Evolutionary conservation across 2,113 vertebrate species (phyloP), one percentile per base, ranked within the genome.

Genomic region (Capreolus pygargus): DNA sequence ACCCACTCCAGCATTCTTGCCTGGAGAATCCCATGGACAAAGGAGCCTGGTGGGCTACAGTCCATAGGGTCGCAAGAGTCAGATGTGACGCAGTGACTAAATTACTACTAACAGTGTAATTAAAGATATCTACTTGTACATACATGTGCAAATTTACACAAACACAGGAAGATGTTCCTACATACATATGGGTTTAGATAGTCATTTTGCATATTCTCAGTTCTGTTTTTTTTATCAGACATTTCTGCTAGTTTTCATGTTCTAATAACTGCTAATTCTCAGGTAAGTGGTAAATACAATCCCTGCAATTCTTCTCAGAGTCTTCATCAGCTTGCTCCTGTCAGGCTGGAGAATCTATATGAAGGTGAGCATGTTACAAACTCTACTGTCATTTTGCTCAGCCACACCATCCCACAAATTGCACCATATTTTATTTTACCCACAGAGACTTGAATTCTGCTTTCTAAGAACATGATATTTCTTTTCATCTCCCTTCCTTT

Each of bases 11-110:
- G n/a, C 10, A 12, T 39, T 23, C 67, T 6, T 70, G n/a, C n/a
- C n/a, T 23, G 10, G 10, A 39, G 67, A 70, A 12, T 39, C 67
- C 19, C 19, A 1, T 39, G 67, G 19, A 70, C 19, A 12, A 5
- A 70, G n/a, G 19, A 70, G 19, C n/a, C 10, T 23, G n/a, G 19
- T 3, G 9, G 19, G 9, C 67, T 39, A 23, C 19, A 23, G 19
- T 23, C n/a, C n/a, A 1, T 0, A 0, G 67, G n/a, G 67, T 70
- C 10, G 0, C 19, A 39, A 70, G 67, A 12, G 19, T 70, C 67
- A 70, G 67, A 23, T 39, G 67, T 23, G 9, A 70, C n/a, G 39
- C 2, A 36, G 67, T 1, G 0, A 12, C n/a, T 36, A 3, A 39
- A 6, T n/a, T 70, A 2, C 33, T 67, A 10, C 64, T 70, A 39